Evolutionary conservation across 2,888 invertebrate species (phyloP).

Genomic region (Drosophila emarginata): DNA sequence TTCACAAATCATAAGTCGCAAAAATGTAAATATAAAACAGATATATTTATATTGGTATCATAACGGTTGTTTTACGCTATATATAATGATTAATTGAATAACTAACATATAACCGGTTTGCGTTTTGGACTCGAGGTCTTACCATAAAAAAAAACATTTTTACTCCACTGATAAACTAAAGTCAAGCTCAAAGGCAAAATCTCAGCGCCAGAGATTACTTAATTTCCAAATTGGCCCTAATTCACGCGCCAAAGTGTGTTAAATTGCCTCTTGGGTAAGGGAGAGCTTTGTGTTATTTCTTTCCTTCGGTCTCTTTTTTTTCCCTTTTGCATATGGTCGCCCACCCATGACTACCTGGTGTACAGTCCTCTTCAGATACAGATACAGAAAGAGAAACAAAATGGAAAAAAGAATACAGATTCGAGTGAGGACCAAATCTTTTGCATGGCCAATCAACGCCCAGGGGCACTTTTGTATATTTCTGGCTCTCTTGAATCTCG

Average conservation of each 20-base stretch:
- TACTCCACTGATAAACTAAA: slow-evolving; percentile 21
- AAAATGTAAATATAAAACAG: no score
- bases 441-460: slow-evolving; percentile 79
- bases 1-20: no score
- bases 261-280: slow-evolving; percentile 65
- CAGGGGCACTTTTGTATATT: slow-evolving; percentile 41
- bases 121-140: neutral
- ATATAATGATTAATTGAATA: neutral
- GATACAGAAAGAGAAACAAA: slow-evolving; percentile 9
- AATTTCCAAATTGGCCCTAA: slow-evolving; percentile 80
- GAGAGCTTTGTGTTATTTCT: slow-evolving; percentile 22
- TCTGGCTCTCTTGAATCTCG: slow-evolving; percentile 46
- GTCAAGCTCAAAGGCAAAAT: slow-evolving; percentile 35
- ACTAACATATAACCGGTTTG: neutral
- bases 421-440: slow-evolving; percentile 35
- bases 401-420: slow-evolving; percentile 7
- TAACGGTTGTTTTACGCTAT: neutral
- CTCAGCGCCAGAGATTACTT: slow-evolving; percentile 76
- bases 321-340: slow-evolving; percentile 66
- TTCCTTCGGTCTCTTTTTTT: neutral
- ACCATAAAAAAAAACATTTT: neutral
- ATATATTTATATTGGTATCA: neutral
- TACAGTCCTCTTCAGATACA: slow-evolving; percentile 49
- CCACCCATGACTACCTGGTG: slow-evolving; percentile 75
- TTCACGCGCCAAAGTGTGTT: slow-evolving; percentile 81